Base-by-base conservation (phyloP, 2,888 invertebrate species). In the Callyntrura guangdongensis region DNA sequence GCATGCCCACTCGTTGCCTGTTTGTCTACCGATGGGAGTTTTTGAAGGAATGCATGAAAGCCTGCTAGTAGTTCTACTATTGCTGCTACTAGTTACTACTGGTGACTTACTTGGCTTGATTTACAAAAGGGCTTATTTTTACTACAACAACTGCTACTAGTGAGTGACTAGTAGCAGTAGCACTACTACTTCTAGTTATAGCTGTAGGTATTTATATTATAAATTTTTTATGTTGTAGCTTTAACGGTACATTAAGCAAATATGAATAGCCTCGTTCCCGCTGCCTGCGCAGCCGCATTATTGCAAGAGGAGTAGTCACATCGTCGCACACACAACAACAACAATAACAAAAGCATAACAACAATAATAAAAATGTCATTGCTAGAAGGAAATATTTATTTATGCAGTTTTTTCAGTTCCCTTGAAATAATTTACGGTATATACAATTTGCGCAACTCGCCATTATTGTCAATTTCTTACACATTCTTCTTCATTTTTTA, bases 181-280 rank as follows among this genome's bases (percentile, higher is more conserved):
- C 36, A 36, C n/a, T 64, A 25, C 22, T 22, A 22, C 45, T 49
- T 56, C 56, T 27, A 12, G 14, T 9, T 79, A 17, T 14, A 79
- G 56, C 1, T 27, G 53, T 53, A 45, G 22, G 77, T 25, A 53
- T 25, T 49, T 77, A 11, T 74, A 47, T 67, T 36, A 36, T 17
- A 17, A 8, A 2, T 45, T 72, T 72, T 77, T 27, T 79, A 79
- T 79, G 59, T 27, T 56, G 79, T 56, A 79, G 79, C 56, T 79
- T 79, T 79, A 79, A 79, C 79, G 79, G 79, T 79, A 79, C 79
- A 79, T 79, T 79, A 79, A 79, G 79, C 56, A 79, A 79, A 79
- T 79, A 79, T 79, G 79, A 79, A 59, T 79, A 79, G 56, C 53
- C 36, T 79, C 79, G 79, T 79, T 36, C 79, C 79, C 27, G 79